These are phyloP conservation scores for Drosophila nikananu DNA, from an alignment of 1,140 invertebrate species.

Conservation along the genomic window DNA sequence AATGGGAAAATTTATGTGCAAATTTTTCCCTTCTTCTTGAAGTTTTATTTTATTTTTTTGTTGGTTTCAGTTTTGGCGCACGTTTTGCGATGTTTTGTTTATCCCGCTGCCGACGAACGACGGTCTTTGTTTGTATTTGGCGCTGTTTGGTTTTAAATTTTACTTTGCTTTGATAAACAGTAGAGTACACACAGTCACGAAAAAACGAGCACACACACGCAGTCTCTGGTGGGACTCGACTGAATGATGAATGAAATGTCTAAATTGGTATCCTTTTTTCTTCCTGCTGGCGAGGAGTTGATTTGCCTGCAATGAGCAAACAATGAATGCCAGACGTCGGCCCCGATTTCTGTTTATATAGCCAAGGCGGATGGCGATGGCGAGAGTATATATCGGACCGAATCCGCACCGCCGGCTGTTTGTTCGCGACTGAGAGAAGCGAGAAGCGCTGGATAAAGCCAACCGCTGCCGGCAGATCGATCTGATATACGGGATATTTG, in stretches of 20 bases:
- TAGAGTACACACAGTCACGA: constrained; percentile 27
- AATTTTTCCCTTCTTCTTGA: constrained; percentile 37
- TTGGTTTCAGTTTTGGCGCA: constrained; percentile 61
- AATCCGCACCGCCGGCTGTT: constrained; percentile 39
- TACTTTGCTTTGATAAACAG: constrained; percentile 57
- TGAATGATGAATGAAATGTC: constrained; percentile 32
- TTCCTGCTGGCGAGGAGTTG: constrained; percentile 30
- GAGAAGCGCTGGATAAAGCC: constrained; percentile 36
- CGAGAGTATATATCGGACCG: constrained; percentile 40
- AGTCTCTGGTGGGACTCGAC: not conserved
- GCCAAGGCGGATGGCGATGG: constrained; percentile 11
- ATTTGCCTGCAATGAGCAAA: constrained; percentile 60
- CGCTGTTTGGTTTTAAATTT: constrained; percentile 62
- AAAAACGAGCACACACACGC: constrained; percentile 17
- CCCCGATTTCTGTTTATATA: constrained; percentile 71
- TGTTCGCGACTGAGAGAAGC: constrained; percentile 47
- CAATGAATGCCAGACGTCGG: constrained; percentile 71
- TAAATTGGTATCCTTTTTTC: constrained; percentile 15
- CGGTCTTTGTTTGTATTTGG: constrained; percentile 60
- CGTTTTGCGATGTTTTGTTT: constrained; percentile 66
- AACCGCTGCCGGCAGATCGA: constrained; percentile 25
- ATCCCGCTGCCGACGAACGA: constrained; percentile 43
- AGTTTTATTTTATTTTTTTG: constrained; percentile 1
- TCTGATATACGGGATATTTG: constrained; percentile 28
- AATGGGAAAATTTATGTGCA: constrained; percentile 52